A percentile compares a stretch with the other conserved stretches of the same genome.
Evolutionary conservation across 30 jellyfish, hydroid and myxozoan genomes (phyloP).

Genomic region (Sanderia malayensis): DNA sequence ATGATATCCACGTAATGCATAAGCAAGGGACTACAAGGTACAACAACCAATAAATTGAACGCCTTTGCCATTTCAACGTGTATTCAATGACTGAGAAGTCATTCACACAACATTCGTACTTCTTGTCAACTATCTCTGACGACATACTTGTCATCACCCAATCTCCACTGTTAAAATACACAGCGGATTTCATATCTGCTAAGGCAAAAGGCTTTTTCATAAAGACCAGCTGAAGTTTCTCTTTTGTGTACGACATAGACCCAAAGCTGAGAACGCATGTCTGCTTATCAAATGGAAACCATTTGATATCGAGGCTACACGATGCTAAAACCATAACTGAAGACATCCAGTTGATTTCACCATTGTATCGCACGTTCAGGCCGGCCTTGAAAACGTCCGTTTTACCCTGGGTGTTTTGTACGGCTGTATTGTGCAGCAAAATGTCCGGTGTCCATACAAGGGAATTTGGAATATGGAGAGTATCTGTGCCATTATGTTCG

Average conservation of each 20-base stretch:
- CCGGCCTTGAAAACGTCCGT: slow-evolving; percentile 43
- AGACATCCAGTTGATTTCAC: slow-evolving; percentile 53
- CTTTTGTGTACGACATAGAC: slow-evolving; percentile 45
- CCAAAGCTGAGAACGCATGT: slow-evolving; percentile 46
- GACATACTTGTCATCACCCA: slow-evolving; percentile 31
- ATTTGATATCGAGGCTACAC: slow-evolving; percentile 49
- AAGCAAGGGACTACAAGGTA: slow-evolving; percentile 59
- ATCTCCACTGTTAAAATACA: slow-evolving; percentile 43
- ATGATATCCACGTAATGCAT: slow-evolving; percentile 23
- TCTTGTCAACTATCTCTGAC: not conserved
- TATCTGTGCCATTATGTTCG: slow-evolving; percentile 26
- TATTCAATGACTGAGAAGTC: slow-evolving; percentile 37
- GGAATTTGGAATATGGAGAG: slow-evolving; percentile 12
- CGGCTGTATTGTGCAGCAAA: slow-evolving; percentile 42
- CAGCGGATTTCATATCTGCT: not conserved
- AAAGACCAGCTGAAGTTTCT: slow-evolving; percentile 7
- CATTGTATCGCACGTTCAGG: slow-evolving; percentile 20
- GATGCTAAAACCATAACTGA: slow-evolving; percentile 42
- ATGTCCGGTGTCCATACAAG: slow-evolving; percentile 40
- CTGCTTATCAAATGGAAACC: slow-evolving; percentile 72
- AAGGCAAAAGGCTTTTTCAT: not conserved
- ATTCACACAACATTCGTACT: not conserved
- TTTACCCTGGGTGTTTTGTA: slow-evolving; percentile 40
- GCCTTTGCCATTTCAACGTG: slow-evolving; percentile 33
- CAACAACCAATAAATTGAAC: slow-evolving; percentile 45